Conservation (phyloP, 2,888 invertebrate genomes). For the Phortica okadai region DNA sequence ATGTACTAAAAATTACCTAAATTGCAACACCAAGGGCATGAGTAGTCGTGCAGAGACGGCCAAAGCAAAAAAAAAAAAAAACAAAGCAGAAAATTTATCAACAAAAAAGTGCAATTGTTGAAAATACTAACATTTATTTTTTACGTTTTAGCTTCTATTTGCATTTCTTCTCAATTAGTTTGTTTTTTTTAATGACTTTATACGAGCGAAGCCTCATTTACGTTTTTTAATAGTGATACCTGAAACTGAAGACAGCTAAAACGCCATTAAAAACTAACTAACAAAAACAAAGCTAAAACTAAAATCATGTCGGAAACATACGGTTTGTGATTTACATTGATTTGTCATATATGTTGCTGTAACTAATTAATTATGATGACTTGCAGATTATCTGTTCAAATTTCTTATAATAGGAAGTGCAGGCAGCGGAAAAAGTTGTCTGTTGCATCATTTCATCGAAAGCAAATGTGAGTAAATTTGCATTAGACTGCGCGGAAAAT, state of each 20-base stretch:
- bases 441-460: conserved; percentile 90
- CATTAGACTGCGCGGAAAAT: neutral
- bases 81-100: neutral
- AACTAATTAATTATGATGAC: conserved; percentile 49
- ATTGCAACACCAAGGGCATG: too few relatives aligned
- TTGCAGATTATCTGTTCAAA: conserved; percentile 88
- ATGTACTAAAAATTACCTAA: too few relatives aligned
- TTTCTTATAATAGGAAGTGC: conserved; percentile 91
- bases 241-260: neutral
- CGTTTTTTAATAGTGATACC: neutral
- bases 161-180: neutral
- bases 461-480: conserved; percentile 84
- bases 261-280: neutral
- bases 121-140: neutral
- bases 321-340: conserved; percentile 59
- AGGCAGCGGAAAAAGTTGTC: conserved; percentile 89
- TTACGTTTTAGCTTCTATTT: neutral
- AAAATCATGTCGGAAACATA: conserved; percentile 74
- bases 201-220: too few relatives aligned
- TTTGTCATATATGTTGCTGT: conserved; percentile 17
- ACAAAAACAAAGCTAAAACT: conserved; percentile 2
- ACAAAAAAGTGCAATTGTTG: neutral
- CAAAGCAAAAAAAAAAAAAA: neutral
- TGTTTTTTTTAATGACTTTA: neutral
- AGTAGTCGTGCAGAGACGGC: too few relatives aligned